Base-by-base conservation (phyloP, 23 tunicate genomes). In the Botrylloides violaceus region DNA sequence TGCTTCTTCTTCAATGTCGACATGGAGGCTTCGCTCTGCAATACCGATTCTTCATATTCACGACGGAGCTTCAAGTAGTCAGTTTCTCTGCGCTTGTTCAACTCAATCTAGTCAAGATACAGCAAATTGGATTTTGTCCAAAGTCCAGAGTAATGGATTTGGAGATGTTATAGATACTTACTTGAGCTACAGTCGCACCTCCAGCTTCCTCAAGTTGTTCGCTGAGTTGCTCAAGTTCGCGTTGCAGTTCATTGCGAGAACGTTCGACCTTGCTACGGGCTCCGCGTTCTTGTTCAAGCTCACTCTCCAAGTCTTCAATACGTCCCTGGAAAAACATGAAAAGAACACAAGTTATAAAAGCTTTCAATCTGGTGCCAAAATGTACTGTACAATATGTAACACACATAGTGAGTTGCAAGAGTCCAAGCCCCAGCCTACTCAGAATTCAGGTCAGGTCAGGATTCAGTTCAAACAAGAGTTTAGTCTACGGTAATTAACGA, bases 131-230 rank as follows among this genome's bases (percentile, higher is more conserved):
- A n/a, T n/a, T n/a, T n/a, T n/a, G n/a, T n/a, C n/a, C 56, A 48
- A 48, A 48, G 56, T 48, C 19, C 56, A 48, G 56, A 18, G n/a
- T n/a, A n/a, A n/a, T n/a, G n/a, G n/a, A n/a, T n/a, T n/a, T n/a
- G n/a, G n/a, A n/a, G n/a, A n/a, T n/a, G n/a, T n/a, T n/a, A n/a
- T n/a, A 7, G 66, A 19, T 25, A 18, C 58, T 0, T 43, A 95
- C 88, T 80, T 95, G 99, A 32, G 96, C 88, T 29, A 82, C 82
- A 39, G 99, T 95, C 32, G 90, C 91, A 39, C 94, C 94, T 19
- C 96, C 88, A 48, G 99, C 99, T 61, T 82, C 96, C 39, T 95
- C 99, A 4, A 95, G 83, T 55, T 89, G 90, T 61, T 95, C 99
- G 34, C 84, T 43, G 47, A 95, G 83, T 22, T 87, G 91, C 30